A percentile compares a stretch with the other conserved stretches of the same genome.
phyloP scores from a whole-genome alignment of 2,888 invertebrate genomes.

The Protonemura montana region DNA sequence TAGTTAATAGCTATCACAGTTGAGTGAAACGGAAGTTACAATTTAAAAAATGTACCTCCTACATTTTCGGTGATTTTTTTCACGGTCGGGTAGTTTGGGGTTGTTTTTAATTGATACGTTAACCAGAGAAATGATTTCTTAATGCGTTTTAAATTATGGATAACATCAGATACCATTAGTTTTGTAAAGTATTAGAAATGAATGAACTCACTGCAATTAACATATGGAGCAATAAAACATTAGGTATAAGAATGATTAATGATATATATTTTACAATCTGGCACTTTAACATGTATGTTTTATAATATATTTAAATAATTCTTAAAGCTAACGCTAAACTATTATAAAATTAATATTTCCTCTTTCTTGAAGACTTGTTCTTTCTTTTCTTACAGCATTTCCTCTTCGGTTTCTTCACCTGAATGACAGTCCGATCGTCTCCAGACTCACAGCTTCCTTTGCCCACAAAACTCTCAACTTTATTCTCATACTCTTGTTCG shows the following conservation, averaged over 20 bases:
- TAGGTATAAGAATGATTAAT: neutral
- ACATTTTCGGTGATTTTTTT: neutral
- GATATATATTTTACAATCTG: neutral
- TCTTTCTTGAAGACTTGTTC: neutral
- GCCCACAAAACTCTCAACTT: neutral
- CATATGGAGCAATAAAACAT: neutral
- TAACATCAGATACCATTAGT: neutral
- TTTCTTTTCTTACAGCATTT: neutral
- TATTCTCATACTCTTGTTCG: neutral
- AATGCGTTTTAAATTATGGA: neutral
- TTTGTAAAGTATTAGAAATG: neutral
- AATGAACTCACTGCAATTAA: neutral
- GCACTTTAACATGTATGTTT: neutral
- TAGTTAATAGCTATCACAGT: neutral
- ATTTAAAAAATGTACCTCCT: neutral
- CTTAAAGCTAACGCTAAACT: neutral
- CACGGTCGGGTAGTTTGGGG: neutral
- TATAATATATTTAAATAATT: neutral
- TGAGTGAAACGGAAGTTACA: neutral
- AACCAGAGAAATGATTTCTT: neutral
- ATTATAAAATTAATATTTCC: neutral
- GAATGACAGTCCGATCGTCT: neutral
- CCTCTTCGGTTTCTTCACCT: neutral
- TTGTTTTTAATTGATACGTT: constrained; percentile 4
- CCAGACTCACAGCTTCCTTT: too few relatives aligned